A percentile compares a stretch with the other conserved stretches of the same genome.
These are phyloP conservation scores for Hypena proboscidalis DNA, from an alignment of 2,888 invertebrate genomes.

Conservation along the genomic window DNA sequence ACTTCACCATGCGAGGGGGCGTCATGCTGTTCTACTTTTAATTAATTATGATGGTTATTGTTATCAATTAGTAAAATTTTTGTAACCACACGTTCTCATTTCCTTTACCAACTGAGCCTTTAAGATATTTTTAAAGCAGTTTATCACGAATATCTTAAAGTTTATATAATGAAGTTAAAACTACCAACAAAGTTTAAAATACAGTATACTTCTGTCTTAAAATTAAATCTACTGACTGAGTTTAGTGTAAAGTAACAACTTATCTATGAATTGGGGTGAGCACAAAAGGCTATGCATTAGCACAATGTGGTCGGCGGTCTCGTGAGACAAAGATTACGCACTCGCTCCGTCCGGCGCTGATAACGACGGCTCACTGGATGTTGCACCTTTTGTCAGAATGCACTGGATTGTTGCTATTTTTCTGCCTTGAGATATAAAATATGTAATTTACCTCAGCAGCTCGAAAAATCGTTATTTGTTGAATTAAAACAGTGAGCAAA, in stretches of 20 bases:
- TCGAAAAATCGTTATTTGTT: too few species aligned
- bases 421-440: conserved; percentile 27
- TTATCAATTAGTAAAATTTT: conserved; percentile 33
- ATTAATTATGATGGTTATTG: conserved; percentile 33
- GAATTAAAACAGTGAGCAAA: too few species aligned
- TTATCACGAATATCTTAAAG: too few species aligned
- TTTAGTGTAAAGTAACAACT: conserved; percentile 63
- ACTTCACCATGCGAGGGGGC: conserved; percentile 43
- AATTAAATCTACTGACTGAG: conserved; percentile 51
- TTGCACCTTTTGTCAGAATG: conserved; percentile 17
- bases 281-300: conserved; percentile 64
- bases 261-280: conserved; percentile 62
- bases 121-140: too few species aligned
- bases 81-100: too few species aligned
- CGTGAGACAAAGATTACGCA: conserved; percentile 76
- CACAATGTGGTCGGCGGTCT: conserved; percentile 68
- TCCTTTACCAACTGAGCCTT: too few species aligned
- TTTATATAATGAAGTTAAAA: too few species aligned
- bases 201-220: too few species aligned
- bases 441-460: too few species aligned
- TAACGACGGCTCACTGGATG: conserved; percentile 51
- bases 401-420: conserved; percentile 25
- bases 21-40: conserved; percentile 34
- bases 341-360: conserved; percentile 55
- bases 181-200: too few species aligned